Percentiles rank a stretch among this genome's conserved stretches.
These are phyloP conservation scores for Neotoma lepida DNA, from an alignment of 2,113 vertebrate genomes.

Conservation along the genomic window DNA sequence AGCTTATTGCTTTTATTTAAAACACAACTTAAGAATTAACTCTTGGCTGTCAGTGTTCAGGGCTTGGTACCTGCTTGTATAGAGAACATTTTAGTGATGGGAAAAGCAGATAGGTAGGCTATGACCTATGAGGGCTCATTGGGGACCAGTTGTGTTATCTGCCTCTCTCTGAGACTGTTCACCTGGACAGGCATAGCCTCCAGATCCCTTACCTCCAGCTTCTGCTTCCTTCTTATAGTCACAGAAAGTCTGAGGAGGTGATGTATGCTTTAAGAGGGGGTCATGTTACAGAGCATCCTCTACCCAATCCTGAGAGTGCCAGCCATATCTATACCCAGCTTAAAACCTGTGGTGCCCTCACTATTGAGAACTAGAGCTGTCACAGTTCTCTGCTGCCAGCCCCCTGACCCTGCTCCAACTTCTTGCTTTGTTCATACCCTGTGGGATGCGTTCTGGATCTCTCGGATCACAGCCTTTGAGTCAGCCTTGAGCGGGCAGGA, in stretches of 20 bases:
- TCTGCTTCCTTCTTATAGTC: neutral
- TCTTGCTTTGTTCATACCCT: constrained; percentile 82
- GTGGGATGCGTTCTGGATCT: constrained; percentile 96
- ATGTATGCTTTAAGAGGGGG: neutral
- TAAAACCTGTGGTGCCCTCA: neutral
- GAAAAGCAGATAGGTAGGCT: neutral
- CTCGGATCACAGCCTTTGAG: constrained; percentile 94
- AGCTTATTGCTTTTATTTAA: neutral
- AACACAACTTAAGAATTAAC: neutral
- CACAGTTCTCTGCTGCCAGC: neutral
- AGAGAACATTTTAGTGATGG: neutral
- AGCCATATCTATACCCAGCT: too few species aligned
- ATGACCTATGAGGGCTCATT: neutral
- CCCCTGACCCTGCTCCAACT: too few species aligned
- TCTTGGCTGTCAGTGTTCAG: neutral
- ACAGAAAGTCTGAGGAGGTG: neutral
- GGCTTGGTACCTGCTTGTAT: neutral
- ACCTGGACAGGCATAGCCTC: neutral
- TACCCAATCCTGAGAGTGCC: neutral
- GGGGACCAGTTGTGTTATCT: too few species aligned
- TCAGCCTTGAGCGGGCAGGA: constrained; percentile 96
- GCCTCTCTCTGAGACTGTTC: neutral
- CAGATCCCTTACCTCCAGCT: neutral
- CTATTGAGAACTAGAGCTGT: neutral
- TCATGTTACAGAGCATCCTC: neutral